Conservation (phyloP, 2,113 vertebrate species). For the Balaeniceps rex region DNA sequence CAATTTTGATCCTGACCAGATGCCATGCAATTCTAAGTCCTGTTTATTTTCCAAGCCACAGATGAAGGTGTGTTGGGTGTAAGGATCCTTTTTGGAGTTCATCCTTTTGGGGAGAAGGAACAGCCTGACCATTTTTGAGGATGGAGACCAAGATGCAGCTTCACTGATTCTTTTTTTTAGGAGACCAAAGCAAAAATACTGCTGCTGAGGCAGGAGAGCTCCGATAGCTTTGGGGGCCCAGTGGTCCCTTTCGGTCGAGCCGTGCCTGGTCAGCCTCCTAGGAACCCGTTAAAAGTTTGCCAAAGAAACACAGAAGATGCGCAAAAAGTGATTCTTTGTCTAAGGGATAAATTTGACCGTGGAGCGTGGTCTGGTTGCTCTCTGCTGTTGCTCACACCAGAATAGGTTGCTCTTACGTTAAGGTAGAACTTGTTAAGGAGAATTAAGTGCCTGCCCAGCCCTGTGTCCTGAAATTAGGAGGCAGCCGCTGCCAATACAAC, state of each 20-base stretch:
- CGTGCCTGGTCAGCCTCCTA: neutral
- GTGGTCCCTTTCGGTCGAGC: neutral
- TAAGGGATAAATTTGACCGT: neutral
- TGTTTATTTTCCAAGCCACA: neutral
- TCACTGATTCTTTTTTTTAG: neutral
- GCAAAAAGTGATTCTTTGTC: neutral
- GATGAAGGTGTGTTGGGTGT: neutral
- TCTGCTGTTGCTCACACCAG: neutral
- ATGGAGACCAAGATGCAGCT: neutral
- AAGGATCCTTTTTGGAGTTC: neutral
- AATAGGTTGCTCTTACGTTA: neutral
- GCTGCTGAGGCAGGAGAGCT: neutral
- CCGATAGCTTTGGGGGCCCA: neutral
- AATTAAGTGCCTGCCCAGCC: neutral
- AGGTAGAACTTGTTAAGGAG: neutral
- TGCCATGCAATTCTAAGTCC: neutral
- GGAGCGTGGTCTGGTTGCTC: neutral
- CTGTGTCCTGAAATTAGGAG: neutral
- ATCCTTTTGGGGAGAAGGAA: neutral
- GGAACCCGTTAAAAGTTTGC: neutral
- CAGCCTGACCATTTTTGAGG: neutral
- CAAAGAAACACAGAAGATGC: neutral
- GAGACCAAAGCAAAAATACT: neutral
- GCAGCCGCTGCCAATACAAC: rapidly evolving
- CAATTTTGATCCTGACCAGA: neutral